Percentiles rank a stretch among this genome's conserved stretches.
phyloP scores from a whole-genome alignment of 2,113 vertebrate species.

The Notothenia coriiceps region DNA sequence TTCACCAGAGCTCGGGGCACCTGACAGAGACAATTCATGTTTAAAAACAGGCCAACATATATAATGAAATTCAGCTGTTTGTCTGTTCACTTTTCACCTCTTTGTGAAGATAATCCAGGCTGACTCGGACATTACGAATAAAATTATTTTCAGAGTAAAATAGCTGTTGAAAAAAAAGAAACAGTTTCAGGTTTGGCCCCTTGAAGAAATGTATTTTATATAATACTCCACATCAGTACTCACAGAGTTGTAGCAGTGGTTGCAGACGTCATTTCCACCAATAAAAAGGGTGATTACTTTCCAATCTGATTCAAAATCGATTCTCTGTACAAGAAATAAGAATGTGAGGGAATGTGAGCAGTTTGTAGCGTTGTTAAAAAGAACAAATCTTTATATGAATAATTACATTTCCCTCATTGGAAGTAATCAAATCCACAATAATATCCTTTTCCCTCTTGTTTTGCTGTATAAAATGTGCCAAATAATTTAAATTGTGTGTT shows the following conservation, averaged over 20 bases:
- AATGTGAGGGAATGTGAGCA: neutral
- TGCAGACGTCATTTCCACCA: constrained; percentile 90
- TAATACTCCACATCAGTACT: constrained; percentile 55
- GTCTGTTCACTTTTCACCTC: constrained; percentile 77
- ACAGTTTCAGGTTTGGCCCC: neutral
- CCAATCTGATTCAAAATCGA: constrained; percentile 90
- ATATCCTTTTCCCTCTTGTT: too few species aligned
- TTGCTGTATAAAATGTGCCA: too few species aligned
- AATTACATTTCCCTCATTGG: too few species aligned
- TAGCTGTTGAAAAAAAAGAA: constrained; percentile 74
- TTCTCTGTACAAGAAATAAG: constrained; percentile 79
- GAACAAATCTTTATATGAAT: too few species aligned
- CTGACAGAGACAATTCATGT: constrained; percentile 72
- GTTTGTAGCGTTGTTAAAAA: neutral
- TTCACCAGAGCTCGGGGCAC: constrained; percentile 91
- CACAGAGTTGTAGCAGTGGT: constrained; percentile 89
- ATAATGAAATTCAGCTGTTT: neutral
- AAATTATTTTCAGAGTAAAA: constrained; percentile 86
- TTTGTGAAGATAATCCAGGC: constrained; percentile 89
- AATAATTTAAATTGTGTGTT: too few species aligned
- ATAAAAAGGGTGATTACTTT: constrained; percentile 92
- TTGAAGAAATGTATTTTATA: neutral
- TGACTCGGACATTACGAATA: constrained; percentile 77
- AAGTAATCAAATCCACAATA: too few species aligned
- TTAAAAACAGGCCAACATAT: neutral